Evolutionary conservation across 2,113 vertebrate species (phyloP), one percentile per base, ranked within the genome.

Genomic region (Shinisaurus crocodilurus): DNA sequence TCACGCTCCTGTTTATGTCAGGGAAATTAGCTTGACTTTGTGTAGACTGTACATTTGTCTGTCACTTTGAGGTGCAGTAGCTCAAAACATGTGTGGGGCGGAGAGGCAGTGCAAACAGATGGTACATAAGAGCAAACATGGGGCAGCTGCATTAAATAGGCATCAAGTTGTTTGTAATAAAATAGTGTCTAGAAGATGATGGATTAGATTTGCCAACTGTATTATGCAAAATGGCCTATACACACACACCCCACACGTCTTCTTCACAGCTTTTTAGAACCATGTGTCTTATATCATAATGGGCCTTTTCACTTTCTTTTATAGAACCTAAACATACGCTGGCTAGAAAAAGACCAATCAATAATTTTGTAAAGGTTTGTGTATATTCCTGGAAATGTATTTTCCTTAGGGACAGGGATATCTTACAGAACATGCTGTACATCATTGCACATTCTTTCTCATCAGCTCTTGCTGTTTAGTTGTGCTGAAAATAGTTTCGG

Each of bases 1-100:
- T 92, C 91, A 77, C 50, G 83, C 95, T 94, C 90, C 90, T 94
- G 92, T 94, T 90, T 96, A 95, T 88, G 63, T 92, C 89, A 88
- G 91, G 85, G 95, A 97, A 95, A 96, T 96, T 90, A 96, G 90
- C 92, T 93, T 3, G 85, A 96, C n/a, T n/a, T n/a, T n/a, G 95
- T 96, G 97, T 93, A 97, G 87, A 96, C 95, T 97, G 97, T 93
- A 97, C 97, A 96, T 96, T 97, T 97, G 96, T 97, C 96, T 97
- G 96, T 97, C 96, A 96, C 95, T 94, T 94, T 37, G 94, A 95
- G 94, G 95, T 91, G 90, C 90, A 67, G 92, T 81, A 0, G 2
- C 89, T 92, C 91, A 0, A 92, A 95, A 95, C 90, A 92, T 94
- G 91, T 81, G 94, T 45, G 0, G 72, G 88, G 86, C 54, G 48